Percentiles rank a stretch among this genome's conserved stretches.
These are phyloP conservation scores for Spodoptera litura DNA, from an alignment of 1,140 invertebrate species.

Conservation along the genomic window DNA sequence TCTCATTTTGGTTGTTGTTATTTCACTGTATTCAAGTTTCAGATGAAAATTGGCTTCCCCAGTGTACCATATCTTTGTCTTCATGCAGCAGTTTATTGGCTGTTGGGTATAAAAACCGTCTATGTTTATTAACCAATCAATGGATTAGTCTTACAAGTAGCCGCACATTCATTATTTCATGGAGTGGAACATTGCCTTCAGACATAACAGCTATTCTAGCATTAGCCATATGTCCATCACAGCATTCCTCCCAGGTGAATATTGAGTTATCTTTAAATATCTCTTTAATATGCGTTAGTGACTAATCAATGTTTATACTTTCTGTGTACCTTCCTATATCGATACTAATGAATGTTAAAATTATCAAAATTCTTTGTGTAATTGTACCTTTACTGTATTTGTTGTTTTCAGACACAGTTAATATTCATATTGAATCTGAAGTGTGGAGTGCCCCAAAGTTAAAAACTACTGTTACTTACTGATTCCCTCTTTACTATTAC, in stretches of 20 bases:
- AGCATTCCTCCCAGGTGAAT: slow-evolving; percentile 88
- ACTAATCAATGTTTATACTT: no score
- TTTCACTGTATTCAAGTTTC: slow-evolving; percentile 52
- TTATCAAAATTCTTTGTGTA: no score
- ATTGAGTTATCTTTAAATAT: no score
- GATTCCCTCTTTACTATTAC: slow-evolving; percentile 54
- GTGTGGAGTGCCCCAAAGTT: no score
- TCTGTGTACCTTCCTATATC: no score
- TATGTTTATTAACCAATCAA: slow-evolving; percentile 89
- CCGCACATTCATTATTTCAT: slow-evolving; percentile 85
- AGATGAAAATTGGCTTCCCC: slow-evolving; percentile 91
- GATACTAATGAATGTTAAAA: no score
- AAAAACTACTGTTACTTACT: slow-evolving; percentile 2
- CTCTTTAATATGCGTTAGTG: no score
- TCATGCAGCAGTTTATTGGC: slow-evolving; percentile 91
- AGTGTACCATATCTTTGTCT: slow-evolving; percentile 90
- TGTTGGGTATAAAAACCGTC: slow-evolving; percentile 88
- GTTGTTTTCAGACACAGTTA: no score
- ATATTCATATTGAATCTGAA: no score
- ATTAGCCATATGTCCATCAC: slow-evolving; percentile 87
- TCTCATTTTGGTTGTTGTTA: not conserved
- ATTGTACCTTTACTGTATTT: no score
- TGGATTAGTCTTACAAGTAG: slow-evolving; percentile 86
- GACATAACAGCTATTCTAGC: slow-evolving; percentile 83
- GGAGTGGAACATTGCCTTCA: slow-evolving; percentile 85